These are phyloP conservation scores for Arvicanthis niloticus DNA, from an alignment of 2,113 vertebrate genomes.

Conservation along the genomic window DNA sequence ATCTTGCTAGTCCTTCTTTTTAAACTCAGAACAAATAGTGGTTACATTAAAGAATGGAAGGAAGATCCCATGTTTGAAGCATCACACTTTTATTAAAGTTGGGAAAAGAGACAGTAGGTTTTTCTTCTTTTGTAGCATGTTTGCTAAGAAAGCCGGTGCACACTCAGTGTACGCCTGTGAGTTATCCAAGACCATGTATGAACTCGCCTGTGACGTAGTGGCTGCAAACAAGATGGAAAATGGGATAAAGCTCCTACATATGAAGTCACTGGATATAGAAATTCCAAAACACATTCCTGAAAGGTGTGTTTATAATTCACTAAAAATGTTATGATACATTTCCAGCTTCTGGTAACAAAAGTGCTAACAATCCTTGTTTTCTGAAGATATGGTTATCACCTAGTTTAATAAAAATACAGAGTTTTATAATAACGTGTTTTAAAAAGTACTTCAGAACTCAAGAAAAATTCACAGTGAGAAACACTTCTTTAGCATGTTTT, in stretches of 20 bases:
- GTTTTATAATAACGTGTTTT: not conserved
- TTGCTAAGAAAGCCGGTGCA: constrained; percentile 95
- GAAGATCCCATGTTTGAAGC: not conserved
- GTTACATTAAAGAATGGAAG: constrained; percentile 16
- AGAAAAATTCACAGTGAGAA: not conserved
- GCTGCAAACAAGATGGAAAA: constrained; percentile 93
- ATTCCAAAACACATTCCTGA: constrained; percentile 95
- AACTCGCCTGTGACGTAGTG: constrained; percentile 94
- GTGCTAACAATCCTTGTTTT: not conserved
- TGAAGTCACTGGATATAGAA: constrained; percentile 96
- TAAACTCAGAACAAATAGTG: not conserved
- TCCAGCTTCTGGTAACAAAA: not conserved
- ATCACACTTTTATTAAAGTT: constrained; percentile 6
- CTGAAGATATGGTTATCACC: not conserved
- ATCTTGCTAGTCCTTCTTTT: not conserved
- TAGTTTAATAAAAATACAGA: not conserved
- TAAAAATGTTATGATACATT: not conserved
- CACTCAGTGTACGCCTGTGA: constrained; percentile 95
- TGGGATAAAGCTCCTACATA: constrained; percentile 93
- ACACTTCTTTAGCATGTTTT: not conserved
- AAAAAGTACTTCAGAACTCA: not conserved
- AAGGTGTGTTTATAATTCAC: constrained; percentile 86
- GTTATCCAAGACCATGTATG: constrained; percentile 98
- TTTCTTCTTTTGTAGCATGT: constrained; percentile 90
- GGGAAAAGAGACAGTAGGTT: not conserved